Evolutionary conservation across 92 coral and sea anemone species (phyloP), one percentile per base, ranked within the genome.

Genomic region (Desmophyllum pertusum): DNA sequence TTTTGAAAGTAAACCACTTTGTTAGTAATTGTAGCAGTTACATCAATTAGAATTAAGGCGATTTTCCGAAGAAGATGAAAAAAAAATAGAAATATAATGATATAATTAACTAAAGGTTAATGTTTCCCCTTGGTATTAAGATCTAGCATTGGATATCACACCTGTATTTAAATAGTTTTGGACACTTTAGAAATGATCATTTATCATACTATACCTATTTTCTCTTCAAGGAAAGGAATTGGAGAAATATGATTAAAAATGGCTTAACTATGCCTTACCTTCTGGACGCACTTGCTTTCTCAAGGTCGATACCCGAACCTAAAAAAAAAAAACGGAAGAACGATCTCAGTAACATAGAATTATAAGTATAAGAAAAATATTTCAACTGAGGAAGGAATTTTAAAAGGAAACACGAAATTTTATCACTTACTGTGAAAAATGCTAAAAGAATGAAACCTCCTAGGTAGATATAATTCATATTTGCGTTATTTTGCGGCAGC

Each of bases 241-340:
- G 10, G 33, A 59, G 65, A n/a, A 59, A 59, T 53, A 10, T 55
- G 30, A 21, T 27, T 3, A 59, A 59, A 59, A 59, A n/a, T 27
- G n/a, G 14, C 35, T 48, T 43, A 25, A 35, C 35, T 40, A 36
- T 64, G 29, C n/a, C 27, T 53, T 85, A 89, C 93, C 93, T 80
- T 80, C 84, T 7, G 83, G 80, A 10, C 76, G 86, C 17, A 89
- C 88, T 75, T 89, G 93, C 50, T 35, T 80, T 38, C 79, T 64
- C 70, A 75, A 39, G 37, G 90, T 76, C 3, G 81, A 79, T 57
- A 89, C 89, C 15, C 81, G 86, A 39, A 84, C 69, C 93, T 89
- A 63, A 55, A 59, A 65, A 51, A 62, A 71, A n/a, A n/a, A n/a
- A n/a, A n/a, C n/a, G n/a, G n/a, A 33, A 63, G 62, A 61, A 33